These are phyloP conservation scores for Trichopoda pennipes DNA, from an alignment of 2,888 invertebrate species.

Conservation along the genomic window DNA sequence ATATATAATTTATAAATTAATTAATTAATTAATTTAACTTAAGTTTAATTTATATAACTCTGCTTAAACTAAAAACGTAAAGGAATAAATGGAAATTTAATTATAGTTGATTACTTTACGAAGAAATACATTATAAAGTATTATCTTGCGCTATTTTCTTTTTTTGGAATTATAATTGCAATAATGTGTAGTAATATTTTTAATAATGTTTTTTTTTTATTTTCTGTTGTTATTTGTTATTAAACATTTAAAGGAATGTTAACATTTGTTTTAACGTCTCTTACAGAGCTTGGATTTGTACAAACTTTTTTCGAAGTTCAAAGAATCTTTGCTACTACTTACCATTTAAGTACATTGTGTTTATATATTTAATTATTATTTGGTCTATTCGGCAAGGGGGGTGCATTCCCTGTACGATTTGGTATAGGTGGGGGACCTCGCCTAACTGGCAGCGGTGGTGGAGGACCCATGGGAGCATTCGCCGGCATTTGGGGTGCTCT, in stretches of 20 bases:
- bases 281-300: background rate
- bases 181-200: slow-evolving; percentile 5
- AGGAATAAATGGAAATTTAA: slow-evolving; percentile 21
- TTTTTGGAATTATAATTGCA: slow-evolving; percentile 60
- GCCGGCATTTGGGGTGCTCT: slow-evolving; percentile 61
- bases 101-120: slow-evolving; percentile 16
- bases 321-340: slow-evolving; percentile 59
- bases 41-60: background rate
- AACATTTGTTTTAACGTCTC: background rate
- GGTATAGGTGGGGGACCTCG: slow-evolving; percentile 80
- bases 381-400: slow-evolving; percentile 79
- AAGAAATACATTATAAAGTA: slow-evolving; percentile 7
- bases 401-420: slow-evolving; percentile 79
- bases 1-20: background rate
- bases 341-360: slow-evolving; percentile 62
- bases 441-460: slow-evolving; percentile 84
- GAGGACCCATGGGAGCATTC: slow-evolving; percentile 82
- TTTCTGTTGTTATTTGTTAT: slow-evolving; percentile 4
- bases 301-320: background rate
- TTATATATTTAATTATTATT: slow-evolving; percentile 75
- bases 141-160: slow-evolving; percentile 19
- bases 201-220: slow-evolving; percentile 1
- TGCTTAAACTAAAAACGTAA: slow-evolving; percentile 16
- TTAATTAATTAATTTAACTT: background rate
- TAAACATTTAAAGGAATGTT: slow-evolving; percentile 47